phyloP scores from a whole-genome alignment of 2,797 vertebrate species.

The Sebastes dallii region DNA sequence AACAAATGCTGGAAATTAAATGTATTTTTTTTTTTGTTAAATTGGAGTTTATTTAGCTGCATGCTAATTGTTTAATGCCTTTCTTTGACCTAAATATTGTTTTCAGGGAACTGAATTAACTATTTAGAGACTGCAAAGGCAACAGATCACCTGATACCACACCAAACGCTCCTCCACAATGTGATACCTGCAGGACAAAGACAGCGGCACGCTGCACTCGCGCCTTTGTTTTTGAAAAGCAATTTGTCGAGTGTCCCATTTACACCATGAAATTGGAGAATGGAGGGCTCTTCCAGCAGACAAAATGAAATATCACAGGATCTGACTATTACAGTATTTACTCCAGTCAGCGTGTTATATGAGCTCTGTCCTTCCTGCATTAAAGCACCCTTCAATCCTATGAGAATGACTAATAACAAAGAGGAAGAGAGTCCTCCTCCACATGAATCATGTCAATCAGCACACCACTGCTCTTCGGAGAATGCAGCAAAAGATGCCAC shows the following conservation, averaged over 20 bases:
- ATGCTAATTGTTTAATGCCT: neutral
- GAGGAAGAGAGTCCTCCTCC: slow-evolving; percentile 29
- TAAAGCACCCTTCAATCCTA: neutral
- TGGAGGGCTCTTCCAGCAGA: slow-evolving; percentile 10
- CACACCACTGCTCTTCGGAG: neutral
- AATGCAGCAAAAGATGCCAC: slow-evolving; percentile 1
- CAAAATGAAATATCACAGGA: slow-evolving; percentile 22
- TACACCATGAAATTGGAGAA: slow-evolving; percentile 32
- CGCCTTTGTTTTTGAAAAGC: slow-evolving; percentile 30
- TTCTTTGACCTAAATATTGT: slow-evolving; percentile 2
- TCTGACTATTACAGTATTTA: slow-evolving; percentile 22
- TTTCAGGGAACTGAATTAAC: slow-evolving; percentile 43
- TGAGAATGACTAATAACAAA: slow-evolving; percentile 7
- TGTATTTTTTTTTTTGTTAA: neutral
- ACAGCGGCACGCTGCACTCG: neutral
- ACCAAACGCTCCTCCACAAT: slow-evolving; percentile 11
- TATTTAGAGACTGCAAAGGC: slow-evolving; percentile 45
- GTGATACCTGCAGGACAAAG: slow-evolving; percentile 31
- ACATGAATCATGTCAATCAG: slow-evolving; percentile 5
- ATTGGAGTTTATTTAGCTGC: neutral
- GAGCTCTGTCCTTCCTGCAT: slow-evolving; percentile 4
- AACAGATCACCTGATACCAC: slow-evolving; percentile 23
- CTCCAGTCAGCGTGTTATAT: neutral
- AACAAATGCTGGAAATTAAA: neutral
- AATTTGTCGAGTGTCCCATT: slow-evolving; percentile 23